Conservation (phyloP, 2,888 invertebrate genomes). For the Homarus gammarus region DNA sequence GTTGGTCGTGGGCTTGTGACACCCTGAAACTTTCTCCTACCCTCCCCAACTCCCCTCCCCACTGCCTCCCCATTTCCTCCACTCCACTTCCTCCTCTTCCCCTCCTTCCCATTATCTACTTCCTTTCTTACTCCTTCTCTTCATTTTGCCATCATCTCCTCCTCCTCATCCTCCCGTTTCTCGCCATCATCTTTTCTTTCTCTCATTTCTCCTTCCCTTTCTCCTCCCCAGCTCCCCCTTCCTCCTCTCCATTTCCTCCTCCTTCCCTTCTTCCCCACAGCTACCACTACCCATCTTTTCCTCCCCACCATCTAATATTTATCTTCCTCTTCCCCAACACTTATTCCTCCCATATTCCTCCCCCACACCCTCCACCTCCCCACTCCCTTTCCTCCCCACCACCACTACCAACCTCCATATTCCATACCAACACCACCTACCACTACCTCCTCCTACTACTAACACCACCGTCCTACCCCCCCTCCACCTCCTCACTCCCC, state of each 20-base stretch:
- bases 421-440: neutral
- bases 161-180: neutral
- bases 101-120: neutral
- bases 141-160: neutral
- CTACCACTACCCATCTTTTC: neutral
- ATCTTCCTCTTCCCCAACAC: neutral
- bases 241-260: neutral
- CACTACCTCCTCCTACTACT: neutral
- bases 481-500: neutral
- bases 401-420: neutral
- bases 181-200: too few relatives aligned
- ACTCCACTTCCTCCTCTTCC: neutral
- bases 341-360: neutral
- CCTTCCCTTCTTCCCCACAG: neutral
- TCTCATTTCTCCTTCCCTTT: neutral
- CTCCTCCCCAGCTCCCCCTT: neutral
- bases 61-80: neutral
- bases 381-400: neutral
- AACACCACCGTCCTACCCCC: neutral
- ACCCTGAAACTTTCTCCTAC: neutral
- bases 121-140: neutral
- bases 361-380: neutral
- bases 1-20: slow-evolving; percentile 3
- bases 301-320: too few relatives aligned
- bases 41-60: neutral